A percentile compares a stretch with the other conserved stretches of the same genome.
These are phyloP conservation scores for Ciconia maguari DNA, from an alignment of 2,113 vertebrate genomes.

Conservation along the genomic window DNA sequence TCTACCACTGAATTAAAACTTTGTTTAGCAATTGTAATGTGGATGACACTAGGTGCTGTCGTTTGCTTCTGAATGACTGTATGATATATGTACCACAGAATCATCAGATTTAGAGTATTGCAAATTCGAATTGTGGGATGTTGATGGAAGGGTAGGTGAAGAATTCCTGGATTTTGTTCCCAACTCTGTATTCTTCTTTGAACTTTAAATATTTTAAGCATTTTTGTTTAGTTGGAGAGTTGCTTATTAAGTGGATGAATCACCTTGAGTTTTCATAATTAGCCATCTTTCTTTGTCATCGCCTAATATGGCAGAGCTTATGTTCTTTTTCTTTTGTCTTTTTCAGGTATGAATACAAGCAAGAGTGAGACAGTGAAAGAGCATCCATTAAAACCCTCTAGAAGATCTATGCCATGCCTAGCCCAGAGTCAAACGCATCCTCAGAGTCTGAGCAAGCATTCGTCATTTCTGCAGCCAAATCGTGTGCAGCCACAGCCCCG, in stretches of 20 bases:
- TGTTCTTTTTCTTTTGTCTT: background rate
- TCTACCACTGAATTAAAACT: background rate
- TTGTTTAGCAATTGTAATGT: background rate
- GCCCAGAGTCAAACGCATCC: constrained; percentile 91
- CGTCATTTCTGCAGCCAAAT: constrained; percentile 79
- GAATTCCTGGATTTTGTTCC: background rate
- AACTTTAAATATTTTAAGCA: background rate
- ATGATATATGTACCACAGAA: background rate
- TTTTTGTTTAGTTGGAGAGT: background rate
- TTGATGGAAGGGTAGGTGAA: background rate
- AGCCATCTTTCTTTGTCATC: background rate
- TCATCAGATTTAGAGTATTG: background rate
- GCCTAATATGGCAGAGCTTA: background rate
- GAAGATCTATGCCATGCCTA: constrained; percentile 93
- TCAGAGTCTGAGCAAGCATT: constrained; percentile 89
- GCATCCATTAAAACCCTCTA: constrained; percentile 88
- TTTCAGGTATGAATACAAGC: constrained; percentile 93
- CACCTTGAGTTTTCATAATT: background rate
- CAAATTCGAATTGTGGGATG: background rate
- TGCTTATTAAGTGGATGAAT: background rate
- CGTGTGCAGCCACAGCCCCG: constrained; percentile 72
- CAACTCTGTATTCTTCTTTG: background rate
- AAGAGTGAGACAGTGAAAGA: constrained; percentile 95
- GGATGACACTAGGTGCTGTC: background rate
- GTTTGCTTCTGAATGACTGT: background rate